Evolutionary conservation across 2,888 invertebrate species (phyloP).

Genomic region (Agriopis leucophaearia): DNA sequence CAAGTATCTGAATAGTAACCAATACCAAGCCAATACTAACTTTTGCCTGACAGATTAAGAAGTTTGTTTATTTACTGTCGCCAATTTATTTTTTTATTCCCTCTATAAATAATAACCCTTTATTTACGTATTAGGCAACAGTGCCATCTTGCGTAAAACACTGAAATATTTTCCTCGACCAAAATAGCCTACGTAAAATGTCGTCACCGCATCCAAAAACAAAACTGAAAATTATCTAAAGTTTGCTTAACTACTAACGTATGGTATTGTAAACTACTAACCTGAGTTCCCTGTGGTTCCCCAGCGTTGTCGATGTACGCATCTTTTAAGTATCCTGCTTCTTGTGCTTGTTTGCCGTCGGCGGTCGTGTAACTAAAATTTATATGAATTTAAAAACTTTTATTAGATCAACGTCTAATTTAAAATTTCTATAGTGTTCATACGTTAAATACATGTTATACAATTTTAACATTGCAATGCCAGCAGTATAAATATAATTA

Average conservation of each 20-base stretch:
- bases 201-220: not conserved
- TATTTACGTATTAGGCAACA: not conserved
- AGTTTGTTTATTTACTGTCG: too few species aligned
- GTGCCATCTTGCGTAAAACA: conserved; percentile 14
- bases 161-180: conserved; percentile 2
- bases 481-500: too few species aligned
- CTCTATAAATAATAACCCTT: too few species aligned
- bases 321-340: conserved; percentile 91
- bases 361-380: conserved; percentile 89
- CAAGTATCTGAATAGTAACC: not conserved
- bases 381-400: not conserved
- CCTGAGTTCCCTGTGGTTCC: conserved; percentile 86
- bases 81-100: too few species aligned
- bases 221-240: not conserved
- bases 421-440: too few species aligned
- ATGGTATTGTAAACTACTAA: conserved; percentile 38
- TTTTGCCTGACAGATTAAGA: too few species aligned
- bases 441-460: too few species aligned
- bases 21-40: too few species aligned
- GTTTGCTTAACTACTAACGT: not conserved
- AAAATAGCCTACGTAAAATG: not conserved
- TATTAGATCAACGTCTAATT: too few species aligned
- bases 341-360: conserved; percentile 93
- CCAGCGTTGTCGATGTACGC: conserved; percentile 88
- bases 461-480: too few species aligned